phyloP scores from a whole-genome alignment of 2,113 vertebrate species.

The Aspiorhynchus laticeps region DNA sequence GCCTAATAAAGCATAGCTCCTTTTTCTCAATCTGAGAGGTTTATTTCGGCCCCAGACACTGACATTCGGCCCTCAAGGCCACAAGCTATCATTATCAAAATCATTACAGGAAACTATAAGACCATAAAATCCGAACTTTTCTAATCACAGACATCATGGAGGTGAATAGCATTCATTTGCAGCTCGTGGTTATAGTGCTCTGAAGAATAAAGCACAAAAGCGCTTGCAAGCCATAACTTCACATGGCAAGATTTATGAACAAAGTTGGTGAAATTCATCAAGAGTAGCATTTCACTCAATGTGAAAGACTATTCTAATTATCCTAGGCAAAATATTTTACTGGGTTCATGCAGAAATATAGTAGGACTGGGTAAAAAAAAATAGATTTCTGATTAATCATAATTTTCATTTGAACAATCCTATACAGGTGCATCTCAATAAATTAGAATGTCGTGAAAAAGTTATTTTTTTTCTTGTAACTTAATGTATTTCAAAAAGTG shows the following conservation, averaged over 20 bases:
- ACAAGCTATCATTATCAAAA: slow-evolving; percentile 11
- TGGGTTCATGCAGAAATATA: not conserved
- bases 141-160: slow-evolving; percentile 18
- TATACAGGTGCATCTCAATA: too few relatives aligned
- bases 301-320: not conserved
- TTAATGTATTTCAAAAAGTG: too few relatives aligned
- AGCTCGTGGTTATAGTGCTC: not conserved
- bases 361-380: not conserved
- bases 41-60: slow-evolving; percentile 8
- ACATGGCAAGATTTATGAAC: not conserved
- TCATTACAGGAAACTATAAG: slow-evolving; percentile 35
- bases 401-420: not conserved
- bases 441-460: too few relatives aligned
- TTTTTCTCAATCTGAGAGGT: slow-evolving; percentile 19
- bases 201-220: not conserved
- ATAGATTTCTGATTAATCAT: not conserved
- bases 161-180: not conserved
- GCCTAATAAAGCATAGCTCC: slow-evolving; percentile 27
- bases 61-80: not conserved
- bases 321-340: not conserved
- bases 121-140: slow-evolving; percentile 42
- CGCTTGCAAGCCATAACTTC: not conserved
- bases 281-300: not conserved
- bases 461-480: too few relatives aligned
- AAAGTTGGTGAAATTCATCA: not conserved